A percentile compares a stretch with the other conserved stretches of the same genome.
These are phyloP conservation scores for Pimpla rufipes DNA, from an alignment of 2,888 invertebrate species.

Conservation along the genomic window DNA sequence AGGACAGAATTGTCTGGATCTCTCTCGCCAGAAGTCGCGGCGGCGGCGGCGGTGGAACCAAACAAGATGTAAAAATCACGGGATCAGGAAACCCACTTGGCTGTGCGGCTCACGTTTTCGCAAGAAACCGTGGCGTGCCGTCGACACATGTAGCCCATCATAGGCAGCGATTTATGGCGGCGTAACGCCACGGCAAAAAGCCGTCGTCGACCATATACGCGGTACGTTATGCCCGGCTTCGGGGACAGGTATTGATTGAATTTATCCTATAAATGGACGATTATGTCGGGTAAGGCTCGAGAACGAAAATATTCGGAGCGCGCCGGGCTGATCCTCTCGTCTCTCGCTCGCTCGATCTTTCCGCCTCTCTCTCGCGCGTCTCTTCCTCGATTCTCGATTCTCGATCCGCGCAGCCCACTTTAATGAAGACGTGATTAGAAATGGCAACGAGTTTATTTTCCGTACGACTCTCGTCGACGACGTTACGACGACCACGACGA, in stretches of 20 bases:
- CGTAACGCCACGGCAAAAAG: constrained; percentile 82
- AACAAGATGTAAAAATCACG: constrained; percentile 82
- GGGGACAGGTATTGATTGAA: constrained; percentile 81
- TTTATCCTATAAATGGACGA: constrained; percentile 82
- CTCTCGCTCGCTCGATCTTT: neutral
- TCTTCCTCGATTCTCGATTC: neutral
- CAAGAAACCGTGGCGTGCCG: constrained; percentile 84
- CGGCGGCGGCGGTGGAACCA: constrained; percentile 73
- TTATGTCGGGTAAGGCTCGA: constrained; percentile 74
- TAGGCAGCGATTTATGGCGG: constrained; percentile 84
- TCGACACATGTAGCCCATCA: constrained; percentile 85
- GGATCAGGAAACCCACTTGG: constrained; percentile 76
- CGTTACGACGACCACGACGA: constrained; percentile 4
- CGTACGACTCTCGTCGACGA: constrained; percentile 6
- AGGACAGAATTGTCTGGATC: too few species aligned
- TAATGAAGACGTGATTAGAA: constrained; percentile 77
- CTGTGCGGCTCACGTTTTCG: constrained; percentile 83
- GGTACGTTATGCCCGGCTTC: constrained; percentile 74
- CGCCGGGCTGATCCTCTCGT: constrained; percentile 29
- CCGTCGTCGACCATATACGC: constrained; percentile 80
- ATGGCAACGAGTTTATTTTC: constrained; percentile 73
- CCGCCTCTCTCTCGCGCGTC: neutral
- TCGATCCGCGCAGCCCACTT: constrained; percentile 51
- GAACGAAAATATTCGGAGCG: constrained; percentile 72
- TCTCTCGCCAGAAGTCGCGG: constrained; percentile 17